Evolutionary conservation across 1,140 invertebrate genomes (phyloP), one percentile per base, ranked within the genome.

Genomic region (Wasmannia auropunctata): DNA sequence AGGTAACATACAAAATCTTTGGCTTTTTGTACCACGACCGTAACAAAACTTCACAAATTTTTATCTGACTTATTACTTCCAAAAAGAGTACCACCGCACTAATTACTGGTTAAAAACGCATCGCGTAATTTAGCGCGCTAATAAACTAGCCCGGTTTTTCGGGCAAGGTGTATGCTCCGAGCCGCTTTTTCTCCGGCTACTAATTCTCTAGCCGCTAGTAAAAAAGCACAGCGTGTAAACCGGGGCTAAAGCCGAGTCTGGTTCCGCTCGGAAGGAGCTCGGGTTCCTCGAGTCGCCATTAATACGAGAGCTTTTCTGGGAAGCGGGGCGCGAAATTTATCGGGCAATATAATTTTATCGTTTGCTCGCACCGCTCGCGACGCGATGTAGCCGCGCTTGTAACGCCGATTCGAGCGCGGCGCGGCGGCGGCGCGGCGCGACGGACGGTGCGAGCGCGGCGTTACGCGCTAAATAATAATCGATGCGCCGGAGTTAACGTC

Each of bases 291-390:
- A 74, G 65, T 74, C 51, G 79, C 79, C 79, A 74, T 83, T 83
- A 83, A 74, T 83, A 74, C 79, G 65, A 74, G 40, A 83, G 79
- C 67, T 83, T 83, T 83, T 83, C 79, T 74, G 79, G 79, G 79
- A 83, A 83, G 67, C 67, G 79, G 67, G 54, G 67, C 79, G 79
- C 79, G 79, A 83, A 83, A 83, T 83, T 83, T 83, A 83, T 83
- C 79, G 79, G 67, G 79, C 79, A 83, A 83, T 83, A 83, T 83
- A 83, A 83, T 83, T 83, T 83, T 83, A 83, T 83, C 79, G 79
- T 63, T 37, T 28, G 25, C 58, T 37, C 37, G 58, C 75, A 11
- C 58, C 34, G 37, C 56, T 19, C 19, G 51, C 28, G 51, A 70
- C 76, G 62, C 43, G 63, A 37, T 63, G 56, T 43, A 77, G 19